These are phyloP conservation scores for Okapia johnstoni DNA, from an alignment of 2,113 vertebrate species.

Conservation along the genomic window DNA sequence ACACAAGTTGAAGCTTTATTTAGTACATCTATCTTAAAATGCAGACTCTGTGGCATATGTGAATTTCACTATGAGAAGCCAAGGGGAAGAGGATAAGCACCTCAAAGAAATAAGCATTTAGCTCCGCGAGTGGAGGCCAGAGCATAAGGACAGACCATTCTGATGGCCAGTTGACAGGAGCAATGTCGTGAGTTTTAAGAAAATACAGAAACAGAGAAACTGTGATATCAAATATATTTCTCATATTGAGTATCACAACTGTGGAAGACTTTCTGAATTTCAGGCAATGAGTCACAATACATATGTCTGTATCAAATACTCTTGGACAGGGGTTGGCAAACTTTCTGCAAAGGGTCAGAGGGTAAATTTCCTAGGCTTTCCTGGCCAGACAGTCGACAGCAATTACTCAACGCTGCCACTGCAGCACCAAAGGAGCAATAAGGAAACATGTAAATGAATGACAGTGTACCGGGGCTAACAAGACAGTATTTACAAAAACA, in stretches of 20 bases:
- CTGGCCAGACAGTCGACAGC: not conserved
- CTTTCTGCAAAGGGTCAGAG: not conserved
- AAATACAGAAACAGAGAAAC: not conserved
- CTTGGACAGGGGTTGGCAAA: not conserved
- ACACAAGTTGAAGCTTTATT: not conserved
- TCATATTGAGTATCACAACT: not conserved
- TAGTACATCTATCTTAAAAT: not conserved
- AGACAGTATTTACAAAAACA: not conserved
- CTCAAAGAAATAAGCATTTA: not conserved
- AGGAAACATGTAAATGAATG: not conserved
- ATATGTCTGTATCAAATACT: not conserved
- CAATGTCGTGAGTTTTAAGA: not conserved
- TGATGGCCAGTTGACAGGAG: not conserved
- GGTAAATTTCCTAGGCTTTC: not conserved
- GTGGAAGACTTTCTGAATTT: not conserved
- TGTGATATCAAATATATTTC: not conserved
- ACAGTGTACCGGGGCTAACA: accelerated
- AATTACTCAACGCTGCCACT: not conserved
- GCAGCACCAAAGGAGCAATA: not conserved
- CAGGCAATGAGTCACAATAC: not conserved
- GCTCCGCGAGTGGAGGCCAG: not conserved
- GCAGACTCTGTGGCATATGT: not conserved
- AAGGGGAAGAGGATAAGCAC: not conserved
- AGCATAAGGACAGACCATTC: not conserved
- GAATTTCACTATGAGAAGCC: not conserved